A percentile compares a stretch with the other conserved stretches of the same genome.
Conservation (phyloP, 2,888 invertebrate genomes). For the Seira sanloemensis region DNA sequence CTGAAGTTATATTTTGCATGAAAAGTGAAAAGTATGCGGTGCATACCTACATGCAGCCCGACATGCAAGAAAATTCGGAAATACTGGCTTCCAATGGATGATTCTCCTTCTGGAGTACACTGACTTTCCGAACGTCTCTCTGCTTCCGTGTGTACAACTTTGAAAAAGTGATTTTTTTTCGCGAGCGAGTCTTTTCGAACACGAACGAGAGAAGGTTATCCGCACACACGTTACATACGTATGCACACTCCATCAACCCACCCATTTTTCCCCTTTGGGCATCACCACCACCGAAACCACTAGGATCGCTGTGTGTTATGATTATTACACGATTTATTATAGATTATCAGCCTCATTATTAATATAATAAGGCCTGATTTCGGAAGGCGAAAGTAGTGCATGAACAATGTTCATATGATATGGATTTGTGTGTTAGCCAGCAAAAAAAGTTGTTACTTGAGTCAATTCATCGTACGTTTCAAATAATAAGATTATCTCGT, state of each 20-base stretch:
- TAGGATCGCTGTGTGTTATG: not conserved
- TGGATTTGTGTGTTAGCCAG: too few species aligned
- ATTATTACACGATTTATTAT: not conserved
- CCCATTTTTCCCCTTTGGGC: conserved; percentile 11
- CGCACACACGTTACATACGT: not conserved
- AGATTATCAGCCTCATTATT: conserved; percentile 5
- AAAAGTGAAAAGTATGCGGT: conserved; percentile 11
- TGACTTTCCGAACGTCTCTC: conserved; percentile 35
- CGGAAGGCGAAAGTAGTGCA: too few species aligned
- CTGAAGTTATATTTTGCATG: conserved; percentile 12
- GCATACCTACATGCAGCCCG: conserved; percentile 6
- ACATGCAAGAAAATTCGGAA: not conserved
- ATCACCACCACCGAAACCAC: conserved; percentile 6
- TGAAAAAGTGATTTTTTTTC: conserved; percentile 14
- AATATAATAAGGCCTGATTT: not conserved
- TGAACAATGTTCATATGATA: too few species aligned
- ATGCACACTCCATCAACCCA: conserved; percentile 3
- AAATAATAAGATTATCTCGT: not conserved
- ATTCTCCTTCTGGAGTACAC: conserved; percentile 35
- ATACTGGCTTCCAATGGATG: too few species aligned
- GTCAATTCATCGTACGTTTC: not conserved
- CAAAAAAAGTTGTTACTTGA: not conserved
- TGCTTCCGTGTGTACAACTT: conserved; percentile 29
- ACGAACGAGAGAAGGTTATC: conserved; percentile 10
- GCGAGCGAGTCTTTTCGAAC: conserved; percentile 41